Evolutionary conservation across 2,888 invertebrate species (phyloP), one percentile per base, ranked within the genome.

Genomic region (Drosophila aldrichi): DNA sequence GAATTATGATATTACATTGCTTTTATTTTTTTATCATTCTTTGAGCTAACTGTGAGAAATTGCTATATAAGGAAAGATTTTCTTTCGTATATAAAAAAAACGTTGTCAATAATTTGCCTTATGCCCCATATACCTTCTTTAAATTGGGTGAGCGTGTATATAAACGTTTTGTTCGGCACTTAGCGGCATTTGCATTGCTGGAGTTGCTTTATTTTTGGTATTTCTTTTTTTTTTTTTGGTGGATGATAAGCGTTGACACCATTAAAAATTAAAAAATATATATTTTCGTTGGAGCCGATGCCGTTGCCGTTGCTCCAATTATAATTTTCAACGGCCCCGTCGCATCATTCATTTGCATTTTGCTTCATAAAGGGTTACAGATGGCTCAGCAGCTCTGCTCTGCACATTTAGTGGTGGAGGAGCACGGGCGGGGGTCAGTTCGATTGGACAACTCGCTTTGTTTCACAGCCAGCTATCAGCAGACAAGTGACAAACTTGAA

Each of bases 221-320:
- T 70, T 59, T 52, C 57, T 49, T 65, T 76, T 70, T 59, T 52
- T 52, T 49, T 65, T 76, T 76, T 73, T 68, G 74, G 73, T 60
- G 49, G 64, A 46, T 72, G 88, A 88, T 88, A 88, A 89, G 89
- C 77, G 75, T 65, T 89, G 88, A 89, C 88, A 89, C 82, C 89
- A 88, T 88, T 88, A 87, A 84, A 88, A 82, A 84, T 77, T 77
- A 81, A 85, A 85, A 82, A 79, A 75, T 65, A 61, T 70, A 77
- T 72, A 62, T 65, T 52, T 55, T 55, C 62, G 49, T 55, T 55
- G 41, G 41, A 32, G 41, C 41, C 29, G 40, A 2, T 54, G 54
- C 54, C 20, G 55, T 3, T 55, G 55, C 55, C 40, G 55, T 20
- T 41, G 83, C 88, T 88, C 81, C 86, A 88, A 89, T 89, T 88